phyloP scores from a whole-genome alignment of 1,140 invertebrate species.

The Aethina tumida region DNA sequence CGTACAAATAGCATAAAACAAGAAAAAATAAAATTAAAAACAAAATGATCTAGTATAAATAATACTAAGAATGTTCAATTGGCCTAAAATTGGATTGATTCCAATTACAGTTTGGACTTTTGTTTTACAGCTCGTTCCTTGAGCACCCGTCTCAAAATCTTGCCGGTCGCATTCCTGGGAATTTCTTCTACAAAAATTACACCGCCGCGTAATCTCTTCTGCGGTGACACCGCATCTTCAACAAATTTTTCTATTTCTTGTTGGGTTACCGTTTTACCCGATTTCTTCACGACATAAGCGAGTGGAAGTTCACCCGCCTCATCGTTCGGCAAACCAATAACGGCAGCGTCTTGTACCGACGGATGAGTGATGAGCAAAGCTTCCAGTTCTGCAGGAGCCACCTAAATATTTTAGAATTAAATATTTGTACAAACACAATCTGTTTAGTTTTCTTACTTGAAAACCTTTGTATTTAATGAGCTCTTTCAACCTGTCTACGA shows the following conservation, averaged over 20 bases:
- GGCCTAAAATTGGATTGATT: no score
- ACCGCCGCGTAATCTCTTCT: slow-evolving; percentile 48
- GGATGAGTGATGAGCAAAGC: slow-evolving; percentile 58
- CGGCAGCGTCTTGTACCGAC: slow-evolving; percentile 59
- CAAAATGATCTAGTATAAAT: no score
- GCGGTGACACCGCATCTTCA: slow-evolving; percentile 23
- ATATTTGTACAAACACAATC: not conserved
- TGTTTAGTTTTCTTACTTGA: slow-evolving; percentile 20
- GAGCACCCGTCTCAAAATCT: slow-evolving; percentile 37
- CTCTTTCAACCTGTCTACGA: slow-evolving; percentile 25
- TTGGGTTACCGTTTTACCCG: slow-evolving; percentile 27
- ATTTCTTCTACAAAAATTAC: slow-evolving; percentile 52
- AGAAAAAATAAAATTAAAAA: no score
- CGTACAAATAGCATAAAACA: no score
- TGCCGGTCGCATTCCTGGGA: slow-evolving; percentile 48
- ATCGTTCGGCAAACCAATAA: slow-evolving; percentile 61
- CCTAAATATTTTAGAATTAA: slow-evolving; percentile 36
- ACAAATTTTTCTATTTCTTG: slow-evolving; percentile 37
- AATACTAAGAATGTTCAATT: no score
- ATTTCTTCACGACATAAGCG: slow-evolving; percentile 50
- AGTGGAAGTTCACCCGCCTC: slow-evolving; percentile 56
- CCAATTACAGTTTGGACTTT: slow-evolving; percentile 24
- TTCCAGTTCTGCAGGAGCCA: slow-evolving; percentile 73
- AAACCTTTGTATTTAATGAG: slow-evolving; percentile 27
- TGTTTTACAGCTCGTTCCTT: slow-evolving; percentile 28